Percentiles rank a stretch among this genome's conserved stretches.
phyloP scores from a whole-genome alignment of 1,140 invertebrate genomes.

The Conus ventricosus region DNA sequence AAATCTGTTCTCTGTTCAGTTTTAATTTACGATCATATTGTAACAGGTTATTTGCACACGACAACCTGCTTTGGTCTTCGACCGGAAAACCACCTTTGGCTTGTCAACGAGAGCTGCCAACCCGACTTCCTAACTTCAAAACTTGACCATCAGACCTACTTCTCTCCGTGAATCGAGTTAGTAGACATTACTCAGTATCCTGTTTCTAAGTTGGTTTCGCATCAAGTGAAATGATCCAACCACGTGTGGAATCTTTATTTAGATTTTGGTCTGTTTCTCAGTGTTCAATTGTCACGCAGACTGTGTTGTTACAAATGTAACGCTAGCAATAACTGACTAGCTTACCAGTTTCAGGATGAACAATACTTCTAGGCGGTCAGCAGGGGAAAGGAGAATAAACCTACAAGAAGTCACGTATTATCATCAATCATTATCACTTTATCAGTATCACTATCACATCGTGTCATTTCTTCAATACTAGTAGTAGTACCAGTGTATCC shows the following conservation, averaged over 20 bases:
- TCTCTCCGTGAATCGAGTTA: not conserved
- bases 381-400: no score
- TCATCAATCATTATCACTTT: no score
- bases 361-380: no score
- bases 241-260: conserved; percentile 3
- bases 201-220: not conserved
- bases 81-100: not conserved
- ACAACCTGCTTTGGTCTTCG: not conserved
- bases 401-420: no score
- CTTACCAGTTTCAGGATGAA: no score
- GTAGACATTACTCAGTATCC: not conserved
- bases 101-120: not conserved
- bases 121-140: not conserved
- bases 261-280: not conserved
- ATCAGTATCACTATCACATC: no score
- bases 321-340: no score
- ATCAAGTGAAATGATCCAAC: not conserved
- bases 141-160: not conserved
- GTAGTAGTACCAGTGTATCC: no score
- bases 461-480: no score
- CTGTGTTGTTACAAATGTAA: no score
- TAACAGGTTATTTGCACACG: not conserved
- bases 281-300: no score
- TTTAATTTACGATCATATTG: not conserved
- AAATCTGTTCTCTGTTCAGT: not conserved